Evolutionary conservation across 2,888 invertebrate genomes (phyloP), one percentile per base, ranked within the genome.

Genomic region (Linnaemya tessellans): DNA sequence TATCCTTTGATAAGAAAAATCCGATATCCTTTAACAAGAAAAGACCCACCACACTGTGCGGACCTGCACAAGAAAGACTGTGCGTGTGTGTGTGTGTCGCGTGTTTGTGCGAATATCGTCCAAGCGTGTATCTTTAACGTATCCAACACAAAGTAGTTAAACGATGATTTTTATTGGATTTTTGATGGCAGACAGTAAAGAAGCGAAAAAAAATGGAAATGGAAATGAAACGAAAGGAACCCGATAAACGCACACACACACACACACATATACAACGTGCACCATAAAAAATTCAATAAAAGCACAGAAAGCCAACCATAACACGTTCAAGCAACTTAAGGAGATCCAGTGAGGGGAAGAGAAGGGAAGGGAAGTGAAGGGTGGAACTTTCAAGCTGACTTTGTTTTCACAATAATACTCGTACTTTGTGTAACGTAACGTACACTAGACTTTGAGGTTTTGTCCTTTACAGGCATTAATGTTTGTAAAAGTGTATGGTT

Each of bases 81-180:
- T 62, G 20, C 9, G 22, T 46, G 43, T 41, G 38, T 68, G 38
- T 62, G 20, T 9, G 22, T 46, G 43, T 41, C 15, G 38, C 70
- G 35, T 65, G 11, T 18, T 70, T 13, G 11, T 60, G 22, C 15
- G 20, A 62, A 41, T 58, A 58, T 58, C 30, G 54, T 56, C 38
- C 38, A 41, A 70, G 8, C 41, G 7, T 51, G 20, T 43, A 62
- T 51, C 43, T 64, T 65, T 65, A 80, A 65, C 80, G 56, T 58
- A 43, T 38, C 38, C 64, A 81, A 68, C 75, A 81, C 73, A 81
- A 81, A 81, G 81, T 77, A 64, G 81, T 75, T 75, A 46, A 75
- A 82, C 68, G 75, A 82, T 82, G 81, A 77, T 82, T 82, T 81
- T 85, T 85, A 81, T 85, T 85, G 78, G 73, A 80, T 84, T 73